These are phyloP conservation scores for Sinocyclocheilus anophthalmus DNA, from an alignment of 2,113 vertebrate species.

Conservation along the genomic window DNA sequence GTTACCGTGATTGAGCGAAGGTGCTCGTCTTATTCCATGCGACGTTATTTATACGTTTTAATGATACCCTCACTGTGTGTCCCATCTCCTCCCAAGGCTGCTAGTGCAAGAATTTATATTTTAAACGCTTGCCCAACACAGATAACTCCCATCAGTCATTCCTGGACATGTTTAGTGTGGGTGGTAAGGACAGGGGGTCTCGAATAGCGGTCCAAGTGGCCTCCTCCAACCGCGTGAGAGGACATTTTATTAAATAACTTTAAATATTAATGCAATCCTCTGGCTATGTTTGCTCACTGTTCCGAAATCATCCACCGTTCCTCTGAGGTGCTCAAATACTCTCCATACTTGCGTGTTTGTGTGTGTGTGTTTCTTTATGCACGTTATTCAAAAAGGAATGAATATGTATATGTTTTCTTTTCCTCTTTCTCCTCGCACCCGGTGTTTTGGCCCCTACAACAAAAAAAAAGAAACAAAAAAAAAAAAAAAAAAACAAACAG, in stretches of 20 bases:
- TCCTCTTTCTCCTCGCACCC: constrained; percentile 39
- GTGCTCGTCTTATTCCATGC: constrained; percentile 47
- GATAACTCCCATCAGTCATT: constrained; percentile 63
- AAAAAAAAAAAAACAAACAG: no score
- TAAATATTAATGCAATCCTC: constrained; percentile 56
- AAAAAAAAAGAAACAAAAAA: no score
- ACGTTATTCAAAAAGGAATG: constrained; percentile 45
- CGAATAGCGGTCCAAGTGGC: constrained; percentile 47
- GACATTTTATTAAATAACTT: constrained; percentile 63
- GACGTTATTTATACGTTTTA: constrained; percentile 64
- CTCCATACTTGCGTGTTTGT: background rate
- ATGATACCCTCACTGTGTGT: constrained; percentile 56
- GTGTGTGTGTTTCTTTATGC: constrained; percentile 11
- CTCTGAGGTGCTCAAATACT: constrained; percentile 26
- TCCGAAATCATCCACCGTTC: constrained; percentile 43
- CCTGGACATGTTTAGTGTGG: constrained; percentile 55
- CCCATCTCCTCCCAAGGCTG: constrained; percentile 52
- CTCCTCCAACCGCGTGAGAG: constrained; percentile 49
- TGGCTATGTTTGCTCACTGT: constrained; percentile 61
- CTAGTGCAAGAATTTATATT: constrained; percentile 65
- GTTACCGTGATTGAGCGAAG: constrained; percentile 58
- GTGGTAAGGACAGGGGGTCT: constrained; percentile 53
- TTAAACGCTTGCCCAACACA: constrained; percentile 61
- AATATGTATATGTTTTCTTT: constrained; percentile 47
- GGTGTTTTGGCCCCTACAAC: no score